Conservation (phyloP, 2,797 vertebrate genomes). For the Distichodus sexfasciatus region DNA sequence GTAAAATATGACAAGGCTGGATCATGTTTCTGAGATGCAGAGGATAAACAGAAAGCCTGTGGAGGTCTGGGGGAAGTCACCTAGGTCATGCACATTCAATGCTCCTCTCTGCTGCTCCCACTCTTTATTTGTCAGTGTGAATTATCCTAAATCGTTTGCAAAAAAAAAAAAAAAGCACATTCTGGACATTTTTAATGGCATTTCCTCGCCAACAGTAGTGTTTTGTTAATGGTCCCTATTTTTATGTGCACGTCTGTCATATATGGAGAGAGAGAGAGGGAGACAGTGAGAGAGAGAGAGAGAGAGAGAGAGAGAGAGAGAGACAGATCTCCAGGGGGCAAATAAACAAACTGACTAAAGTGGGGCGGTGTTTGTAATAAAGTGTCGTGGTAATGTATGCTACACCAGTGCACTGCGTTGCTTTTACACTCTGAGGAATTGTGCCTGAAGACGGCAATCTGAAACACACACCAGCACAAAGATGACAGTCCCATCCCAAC, state of each 20-base stretch:
- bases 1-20: conserved; percentile 32
- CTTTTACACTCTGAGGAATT: conserved; percentile 45
- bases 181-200: background rate
- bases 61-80: background rate
- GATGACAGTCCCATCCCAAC: too few relatives aligned
- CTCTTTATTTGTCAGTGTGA: background rate
- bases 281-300: conserved; percentile 6
- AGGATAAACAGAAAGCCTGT: conserved; percentile 25
- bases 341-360: conserved; percentile 39
- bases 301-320: background rate
- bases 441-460: conserved; percentile 54
- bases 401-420: conserved; percentile 35
- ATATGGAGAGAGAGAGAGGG: background rate
- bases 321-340: conserved; percentile 25
- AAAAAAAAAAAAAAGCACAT: background rate
- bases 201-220: background rate
- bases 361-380: conserved; percentile 23
- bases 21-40: conserved; percentile 16
- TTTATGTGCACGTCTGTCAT: background rate
- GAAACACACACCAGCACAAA: conserved; percentile 52
- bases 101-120: background rate
- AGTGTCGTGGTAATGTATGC: conserved; percentile 28
- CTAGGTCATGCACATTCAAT: background rate
- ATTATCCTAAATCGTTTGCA: too few relatives aligned
- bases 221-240: background rate